Base-by-base conservation (phyloP, 2,797 vertebrate genomes). In the Mionectes olivaceus region DNA sequence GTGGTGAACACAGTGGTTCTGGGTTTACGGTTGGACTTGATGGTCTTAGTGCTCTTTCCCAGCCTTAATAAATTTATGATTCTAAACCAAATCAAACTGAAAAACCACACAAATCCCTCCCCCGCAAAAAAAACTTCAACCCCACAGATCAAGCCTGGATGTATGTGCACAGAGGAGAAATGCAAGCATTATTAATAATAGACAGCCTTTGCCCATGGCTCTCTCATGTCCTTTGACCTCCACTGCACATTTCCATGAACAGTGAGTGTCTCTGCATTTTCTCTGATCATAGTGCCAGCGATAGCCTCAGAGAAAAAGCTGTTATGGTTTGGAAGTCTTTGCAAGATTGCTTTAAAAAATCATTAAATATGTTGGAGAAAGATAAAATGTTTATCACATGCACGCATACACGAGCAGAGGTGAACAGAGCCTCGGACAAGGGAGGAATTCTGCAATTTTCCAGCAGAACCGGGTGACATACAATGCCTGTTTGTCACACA, bases 91-190 rank as follows among this genome's bases (percentile, higher is more conserved):
- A 37, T 17, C 25, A n/a, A 39, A 69, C 4, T 11, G 13, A 33
- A 77, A 24, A 9, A 28, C 21, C 8, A 50, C 23, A 61, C 0
- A 0, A 37, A 23, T 6, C 4, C 4, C 13, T 2, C 3, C 1
- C 4, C 7, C 7, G 7, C 1, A 0, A 0, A 53, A 53, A 52
- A 68, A 56, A 59, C 0, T 2, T 5, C 13, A 64, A 43, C n/a
- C 9, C 7, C 9, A 15, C 30, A 30, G 11, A 46, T 78, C 14
- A 65, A 81, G 14, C 37, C 43, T 68, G 19, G 21, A 49, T 1
- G 3, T 50, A 39, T 59, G 18, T 59, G 22, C 32, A 73, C 9
- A 67, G 55, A 49, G 22, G 27, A 57, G 16, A 39, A 80, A 57
- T 50, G 27, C 12, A 74, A 52, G 11, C 30, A 17, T 17, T 56